Base-by-base conservation (phyloP, 2,888 invertebrate species). In the Micropterix aruncella region DNA sequence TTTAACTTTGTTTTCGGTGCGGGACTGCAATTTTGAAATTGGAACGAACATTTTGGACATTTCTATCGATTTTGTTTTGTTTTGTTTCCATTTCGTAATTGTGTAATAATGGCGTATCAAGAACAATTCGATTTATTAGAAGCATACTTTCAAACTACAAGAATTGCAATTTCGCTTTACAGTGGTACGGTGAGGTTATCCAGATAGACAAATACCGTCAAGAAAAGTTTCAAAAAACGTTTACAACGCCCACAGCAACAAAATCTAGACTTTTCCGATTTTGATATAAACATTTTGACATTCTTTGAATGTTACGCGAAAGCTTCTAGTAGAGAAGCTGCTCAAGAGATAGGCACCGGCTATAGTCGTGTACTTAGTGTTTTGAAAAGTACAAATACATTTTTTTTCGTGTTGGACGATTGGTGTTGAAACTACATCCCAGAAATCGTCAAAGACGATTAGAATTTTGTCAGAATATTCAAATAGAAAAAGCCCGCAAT, bases 381-480 rank as follows among this genome's bases (percentile, higher is more conserved):
- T n/a, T n/a, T n/a, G 44, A 46, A 42, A 46, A 44, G 16, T 44
- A 44, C 44, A 44, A 44, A 44, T 44, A 42, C 41, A 47, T 44
- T 44, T 47, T 44, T 44, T 44, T 19, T 42, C 44, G 44, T 42
- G 42, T 44, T 38, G 44, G 44, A 17, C 39, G 43, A 40, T 46
- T 46, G 38, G 43, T 46, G 39, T 41, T 37, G 40, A 46, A 43
- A 43, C 42, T 43, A 39, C 43, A 46, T 43, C 18, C 43, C 15
- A 43, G 46, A 43, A 40, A 46, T 37, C 19, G 37, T 43, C n/a
- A n/a, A n/a, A n/a, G n/a, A n/a, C n/a, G n/a, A n/a, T n/a, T n/a
- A 43, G 4, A 42, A 36, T 42, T 45, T 36, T 45, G 45, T 45
- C 27, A 45, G 17, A 18, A 18, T 43, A 46, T 46, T 43, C 46